phyloP scores from a whole-genome alignment of 1,140 invertebrate genomes.

The Drosophila parabipectinata region DNA sequence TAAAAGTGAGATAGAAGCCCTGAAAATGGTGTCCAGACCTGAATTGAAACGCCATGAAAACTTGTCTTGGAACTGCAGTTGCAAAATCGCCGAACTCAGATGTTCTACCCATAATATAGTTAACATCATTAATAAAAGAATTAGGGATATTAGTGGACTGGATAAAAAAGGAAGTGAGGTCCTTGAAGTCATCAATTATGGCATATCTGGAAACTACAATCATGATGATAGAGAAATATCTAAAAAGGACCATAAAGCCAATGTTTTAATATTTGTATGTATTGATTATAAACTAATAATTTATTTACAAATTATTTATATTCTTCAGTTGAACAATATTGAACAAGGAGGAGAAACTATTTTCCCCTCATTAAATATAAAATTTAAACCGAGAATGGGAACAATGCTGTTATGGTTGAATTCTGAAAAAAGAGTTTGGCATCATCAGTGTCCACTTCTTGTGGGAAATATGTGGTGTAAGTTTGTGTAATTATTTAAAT shows the following conservation, averaged over 20 bases:
- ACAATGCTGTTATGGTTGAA: slow-evolving; percentile 20
- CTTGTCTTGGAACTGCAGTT: slow-evolving; percentile 16
- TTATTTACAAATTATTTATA: background rate
- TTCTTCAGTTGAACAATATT: slow-evolving; percentile 7
- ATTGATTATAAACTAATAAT: background rate
- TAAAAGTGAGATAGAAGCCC: slow-evolving; percentile 5
- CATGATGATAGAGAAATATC: slow-evolving; percentile 6
- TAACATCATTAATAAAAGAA: slow-evolving; percentile 10
- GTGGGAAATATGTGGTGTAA: slow-evolving; percentile 36
- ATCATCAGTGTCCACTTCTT: slow-evolving; percentile 27
- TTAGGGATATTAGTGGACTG: slow-evolving; percentile 5
- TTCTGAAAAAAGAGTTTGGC: background rate
- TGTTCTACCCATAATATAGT: background rate
- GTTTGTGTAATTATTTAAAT: background rate
- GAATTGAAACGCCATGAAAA: background rate
- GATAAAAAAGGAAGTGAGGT: background rate
- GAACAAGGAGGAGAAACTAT: slow-evolving; percentile 22
- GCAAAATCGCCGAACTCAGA: background rate
- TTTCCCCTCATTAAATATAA: slow-evolving; percentile 9
- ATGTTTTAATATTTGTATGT: slow-evolving; percentile 23
- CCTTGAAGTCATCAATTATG: slow-evolving; percentile 30
- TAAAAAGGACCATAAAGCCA: background rate
- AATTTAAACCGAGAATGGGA: slow-evolving; percentile 10
- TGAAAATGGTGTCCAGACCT: slow-evolving; percentile 5
- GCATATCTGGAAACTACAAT: slow-evolving; percentile 27